Evolutionary conservation across 2,113 vertebrate species (phyloP), one percentile per base, ranked within the genome.

Genomic region (Melanocharis versteri): DNA sequence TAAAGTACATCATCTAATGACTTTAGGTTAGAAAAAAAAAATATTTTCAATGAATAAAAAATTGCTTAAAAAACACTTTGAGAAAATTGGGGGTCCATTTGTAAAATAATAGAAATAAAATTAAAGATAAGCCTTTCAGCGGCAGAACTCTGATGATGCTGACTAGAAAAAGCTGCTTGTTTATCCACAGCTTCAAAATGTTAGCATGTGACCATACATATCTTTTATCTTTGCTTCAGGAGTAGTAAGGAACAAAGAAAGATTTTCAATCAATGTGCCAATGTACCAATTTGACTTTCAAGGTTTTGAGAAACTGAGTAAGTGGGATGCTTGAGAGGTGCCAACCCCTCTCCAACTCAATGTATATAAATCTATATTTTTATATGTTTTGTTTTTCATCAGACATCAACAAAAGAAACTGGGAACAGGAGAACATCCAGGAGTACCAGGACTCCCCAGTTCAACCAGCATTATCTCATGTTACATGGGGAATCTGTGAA

Each of bases 401-500:
- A 99, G 99, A 99, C 95, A 95, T 98, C 85, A 96, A 95, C 80
- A 97, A 91, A 53, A 95, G 87, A 86, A 93, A 90, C 93, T 99
- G 99, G 99, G 98, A 98, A 80, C 95, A 96, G 90, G 98, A 98
- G 73, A 98, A 98, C 70, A 94, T 96, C 15, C 79, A 89, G 54
- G 97, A 97, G 73, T 97, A 97, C 88, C 96, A 98, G 45, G 98
- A 99, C 87, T 98, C 98, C 73, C 97, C 98, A 61, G 96, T 98
- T 87, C 98, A 98, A 48, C 97, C 98, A 45, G 96, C 91, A 40
- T 94, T 98, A 88, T 98, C 98, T 69, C 98, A 97, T 40, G 98
- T 98, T 66, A 97, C 98, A 37, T 98, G 98, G 98, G 98, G 98
- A 7, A 97, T 98, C 44, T 98, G 99, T 50, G 99, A 99, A 94